phyloP scores from a whole-genome alignment of 64 coral and sea anemone species.

The Dendronephthya gigantea region DNA sequence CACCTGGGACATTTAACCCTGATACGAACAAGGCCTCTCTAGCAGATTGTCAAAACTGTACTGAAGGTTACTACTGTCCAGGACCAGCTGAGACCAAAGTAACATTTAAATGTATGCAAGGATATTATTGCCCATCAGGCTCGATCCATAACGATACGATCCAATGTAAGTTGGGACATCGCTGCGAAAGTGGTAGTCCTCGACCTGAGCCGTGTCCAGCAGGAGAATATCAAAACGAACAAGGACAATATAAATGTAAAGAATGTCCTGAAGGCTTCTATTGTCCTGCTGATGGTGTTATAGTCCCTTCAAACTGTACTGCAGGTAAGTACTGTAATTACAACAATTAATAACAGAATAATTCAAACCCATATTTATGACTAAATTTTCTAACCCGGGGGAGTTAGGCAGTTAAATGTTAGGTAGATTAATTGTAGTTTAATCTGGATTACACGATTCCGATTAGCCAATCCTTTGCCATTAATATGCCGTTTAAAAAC shows the following conservation, averaged over 20 bases:
- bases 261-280: conserved; percentile 60
- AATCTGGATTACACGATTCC: no score
- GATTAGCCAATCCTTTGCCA: no score
- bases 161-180: conserved; percentile 59
- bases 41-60: conserved; percentile 76
- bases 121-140: conserved; percentile 78
- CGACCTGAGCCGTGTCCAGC: conserved; percentile 48
- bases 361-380: no score
- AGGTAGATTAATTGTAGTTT: no score
- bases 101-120: conserved; percentile 84
- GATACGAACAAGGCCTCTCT: conserved; percentile 57
- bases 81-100: conserved; percentile 56
- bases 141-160: conserved; percentile 71
- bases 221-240: conserved; percentile 78
- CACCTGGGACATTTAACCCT: conserved; percentile 67
- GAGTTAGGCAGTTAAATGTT: no score
- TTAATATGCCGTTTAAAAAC: no score
- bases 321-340: conserved; percentile 6
- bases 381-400: no score
- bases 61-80: conserved; percentile 80
- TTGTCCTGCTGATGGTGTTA: conserved; percentile 37
- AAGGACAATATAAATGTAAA: conserved; percentile 60
- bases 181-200: conserved; percentile 53
- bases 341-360: no score
- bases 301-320: not conserved